Evolutionary conservation across 2,888 invertebrate genomes (phyloP).

Genomic region (Diarsia rubi): DNA sequence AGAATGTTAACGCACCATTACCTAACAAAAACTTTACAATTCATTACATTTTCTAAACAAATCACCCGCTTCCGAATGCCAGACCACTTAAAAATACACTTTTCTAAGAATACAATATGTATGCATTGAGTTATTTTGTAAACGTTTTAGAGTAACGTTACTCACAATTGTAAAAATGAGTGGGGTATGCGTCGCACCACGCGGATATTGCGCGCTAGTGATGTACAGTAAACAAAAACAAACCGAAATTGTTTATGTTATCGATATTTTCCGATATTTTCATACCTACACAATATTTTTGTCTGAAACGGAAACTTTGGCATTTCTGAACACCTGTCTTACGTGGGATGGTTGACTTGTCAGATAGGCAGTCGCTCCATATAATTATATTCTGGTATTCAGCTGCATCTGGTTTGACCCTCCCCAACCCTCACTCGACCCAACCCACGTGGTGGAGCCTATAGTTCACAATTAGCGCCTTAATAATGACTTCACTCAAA

Average conservation of each 20-base stretch:
- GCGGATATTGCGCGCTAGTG: constrained; percentile 52
- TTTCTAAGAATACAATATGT: constrained; percentile 37
- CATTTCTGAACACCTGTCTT: neutral
- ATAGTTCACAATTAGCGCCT: too few species aligned
- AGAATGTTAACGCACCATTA: constrained; percentile 5
- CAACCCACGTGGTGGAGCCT: too few species aligned
- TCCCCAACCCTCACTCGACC: too few species aligned
- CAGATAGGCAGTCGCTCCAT: neutral
- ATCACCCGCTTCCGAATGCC: constrained; percentile 53
- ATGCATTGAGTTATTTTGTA: constrained; percentile 19
- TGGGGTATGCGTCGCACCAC: constrained; percentile 29
- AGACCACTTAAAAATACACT: constrained; percentile 45
- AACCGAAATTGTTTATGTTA: constrained; percentile 31
- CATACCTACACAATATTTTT: constrained; percentile 7
- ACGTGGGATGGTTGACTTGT: neutral
- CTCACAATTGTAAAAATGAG: constrained; percentile 50
- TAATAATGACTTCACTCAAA: too few species aligned
- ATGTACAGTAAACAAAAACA: constrained; percentile 50
- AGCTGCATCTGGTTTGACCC: neutral
- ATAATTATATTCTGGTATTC: neutral
- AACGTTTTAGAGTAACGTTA: constrained; percentile 34
- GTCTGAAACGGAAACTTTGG: constrained; percentile 13
- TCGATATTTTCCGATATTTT: constrained; percentile 36
- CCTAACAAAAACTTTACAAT: constrained; percentile 1
- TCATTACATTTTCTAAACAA: constrained; percentile 50